Evolutionary conservation across 2,797 vertebrate genomes (phyloP).

Genomic region (Coendou prehensilis): DNA sequence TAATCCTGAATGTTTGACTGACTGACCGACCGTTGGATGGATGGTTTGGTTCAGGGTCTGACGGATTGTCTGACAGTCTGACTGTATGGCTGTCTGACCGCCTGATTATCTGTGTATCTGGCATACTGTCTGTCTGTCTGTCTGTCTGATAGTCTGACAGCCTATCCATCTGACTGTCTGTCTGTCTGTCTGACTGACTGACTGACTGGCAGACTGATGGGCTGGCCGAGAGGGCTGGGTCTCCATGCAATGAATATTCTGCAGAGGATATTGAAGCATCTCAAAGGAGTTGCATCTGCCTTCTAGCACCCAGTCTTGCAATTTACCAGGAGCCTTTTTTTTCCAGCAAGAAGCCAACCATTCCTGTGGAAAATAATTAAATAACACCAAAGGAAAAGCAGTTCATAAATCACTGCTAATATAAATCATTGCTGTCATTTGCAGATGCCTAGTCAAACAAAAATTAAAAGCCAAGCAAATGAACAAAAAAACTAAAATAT

Average conservation of each 20-base stretch:
- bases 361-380: neutral
- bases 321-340: neutral
- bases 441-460: neutral
- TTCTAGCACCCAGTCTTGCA: neutral
- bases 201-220: neutral
- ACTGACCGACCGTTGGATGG: neutral
- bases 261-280: neutral
- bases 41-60: neutral
- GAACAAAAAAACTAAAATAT: neutral
- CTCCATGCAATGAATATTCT: neutral
- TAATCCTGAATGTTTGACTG: neutral
- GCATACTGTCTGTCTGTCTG: neutral
- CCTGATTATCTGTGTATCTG: neutral
- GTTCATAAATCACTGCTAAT: neutral
- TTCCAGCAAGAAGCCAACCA: neutral
- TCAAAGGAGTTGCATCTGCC: neutral
- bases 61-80: neutral
- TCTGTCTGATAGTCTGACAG: neutral
- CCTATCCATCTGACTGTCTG: neutral
- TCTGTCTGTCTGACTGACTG: neutral
- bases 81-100: neutral
- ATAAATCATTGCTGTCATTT: neutral
- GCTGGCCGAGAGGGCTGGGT: neutral
- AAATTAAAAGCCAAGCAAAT: neutral
- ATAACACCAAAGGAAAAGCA: neutral